Base-by-base conservation (phyloP, 2,888 invertebrate species). In the Pollenia labialis region DNA sequence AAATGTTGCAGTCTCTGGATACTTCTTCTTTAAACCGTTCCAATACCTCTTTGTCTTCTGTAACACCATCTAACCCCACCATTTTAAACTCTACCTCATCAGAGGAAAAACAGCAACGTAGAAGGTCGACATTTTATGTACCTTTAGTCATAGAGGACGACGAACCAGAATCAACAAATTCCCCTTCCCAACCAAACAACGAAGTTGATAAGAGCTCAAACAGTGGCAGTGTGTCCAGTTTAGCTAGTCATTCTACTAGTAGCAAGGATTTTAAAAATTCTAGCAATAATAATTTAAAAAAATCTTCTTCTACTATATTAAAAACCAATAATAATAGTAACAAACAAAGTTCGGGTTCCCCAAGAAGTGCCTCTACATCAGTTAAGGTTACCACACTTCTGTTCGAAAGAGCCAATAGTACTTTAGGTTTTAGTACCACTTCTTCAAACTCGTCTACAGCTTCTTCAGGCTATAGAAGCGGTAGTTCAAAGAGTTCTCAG, bases 71-170 rank as follows among this genome's bases (percentile, higher is more conserved):
- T 64, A 85, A 88, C 81, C 50, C 86, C 68, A 86, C 81, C 75
- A 66, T 80, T 40, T 32, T 42, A 74, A 89, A 90, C 56, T 85
- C 88, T n/a, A 60, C 83, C 9, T 74, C 87, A 52, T 64, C 89
- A 16, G 92, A 92, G 81, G 94, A 94, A 90, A 95, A 95, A 76
- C 93, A 94, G 88, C 91, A 94, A 87, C 94, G 95, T 71, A 94
- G 96, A 85, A 94, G 96, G 87, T 96, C 96, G 69, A 96, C 96
- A 88, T 96, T 96, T 93, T 96, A 96, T 93, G 96, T 96, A 88
- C 95, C 96, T 88, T 94, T 96, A 89, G 92, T 93, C 10, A 92
- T 92, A 46, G 93, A 93, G 77, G 92, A 92, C 92, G 91, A 91
- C 85, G 89, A 89, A 64, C 60, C 82, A 0, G 54, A 69, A 16